These are phyloP conservation scores for Hybognathus amarus DNA, from an alignment of 2,797 vertebrate genomes.

Conservation along the genomic window DNA sequence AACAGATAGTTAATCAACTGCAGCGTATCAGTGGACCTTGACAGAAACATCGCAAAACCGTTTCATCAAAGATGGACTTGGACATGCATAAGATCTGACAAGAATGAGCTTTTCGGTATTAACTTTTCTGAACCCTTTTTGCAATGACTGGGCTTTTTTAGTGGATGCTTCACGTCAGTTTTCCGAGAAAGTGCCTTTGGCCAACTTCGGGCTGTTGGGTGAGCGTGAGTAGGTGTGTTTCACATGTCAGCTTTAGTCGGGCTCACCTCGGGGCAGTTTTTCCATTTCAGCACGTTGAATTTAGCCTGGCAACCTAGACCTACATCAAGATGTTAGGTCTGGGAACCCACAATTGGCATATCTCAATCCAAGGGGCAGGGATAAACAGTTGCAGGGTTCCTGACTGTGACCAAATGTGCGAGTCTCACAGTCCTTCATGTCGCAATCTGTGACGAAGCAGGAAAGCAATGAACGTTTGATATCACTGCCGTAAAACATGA, in stretches of 20 bases:
- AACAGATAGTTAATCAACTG: slow-evolving; percentile 57
- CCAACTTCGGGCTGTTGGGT: background rate
- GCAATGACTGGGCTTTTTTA: background rate
- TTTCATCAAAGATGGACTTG: background rate
- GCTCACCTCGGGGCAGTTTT: background rate
- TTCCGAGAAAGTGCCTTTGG: background rate
- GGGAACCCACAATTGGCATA: too few relatives aligned
- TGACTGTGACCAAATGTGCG: too few relatives aligned
- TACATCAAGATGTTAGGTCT: too few relatives aligned
- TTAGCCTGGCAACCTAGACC: too few relatives aligned
- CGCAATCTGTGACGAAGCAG: too few relatives aligned
- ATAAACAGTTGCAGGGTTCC: too few relatives aligned
- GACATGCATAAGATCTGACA: background rate
- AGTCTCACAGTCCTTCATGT: too few relatives aligned
- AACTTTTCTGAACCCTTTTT: too few relatives aligned
- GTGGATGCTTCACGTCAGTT: background rate
- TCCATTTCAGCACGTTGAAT: background rate
- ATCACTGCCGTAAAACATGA: too few relatives aligned
- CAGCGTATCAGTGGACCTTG: slow-evolving; percentile 42
- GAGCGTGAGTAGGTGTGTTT: background rate
- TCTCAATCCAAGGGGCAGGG: too few relatives aligned
- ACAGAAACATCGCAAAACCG: slow-evolving; percentile 33
- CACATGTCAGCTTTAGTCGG: background rate
- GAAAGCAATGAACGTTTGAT: too few relatives aligned
- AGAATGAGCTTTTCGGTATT: background rate